Conservation (phyloP, 2,797 vertebrate species). For the Megaceryle alcyon region DNA sequence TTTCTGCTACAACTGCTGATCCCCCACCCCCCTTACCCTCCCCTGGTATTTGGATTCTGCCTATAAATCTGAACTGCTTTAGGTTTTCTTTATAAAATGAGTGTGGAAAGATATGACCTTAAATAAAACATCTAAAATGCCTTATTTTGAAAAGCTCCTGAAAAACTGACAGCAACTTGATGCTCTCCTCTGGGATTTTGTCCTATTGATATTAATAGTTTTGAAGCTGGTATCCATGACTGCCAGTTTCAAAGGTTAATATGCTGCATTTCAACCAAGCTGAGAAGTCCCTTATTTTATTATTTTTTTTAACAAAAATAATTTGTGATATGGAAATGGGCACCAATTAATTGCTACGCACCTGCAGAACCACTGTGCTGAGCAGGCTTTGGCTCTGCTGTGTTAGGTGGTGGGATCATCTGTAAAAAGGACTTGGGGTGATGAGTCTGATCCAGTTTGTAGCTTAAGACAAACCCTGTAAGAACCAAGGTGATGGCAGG, state of each 20-base stretch:
- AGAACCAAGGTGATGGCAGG: not conserved
- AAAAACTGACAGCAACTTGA: not conserved
- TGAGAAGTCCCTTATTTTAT: not conserved
- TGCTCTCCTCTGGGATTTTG: constrained; percentile 12
- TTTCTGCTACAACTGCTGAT: not conserved
- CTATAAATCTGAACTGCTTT: not conserved
- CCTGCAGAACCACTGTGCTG: constrained; percentile 34
- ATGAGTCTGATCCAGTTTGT: not conserved
- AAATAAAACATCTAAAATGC: not conserved
- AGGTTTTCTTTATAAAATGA: not conserved
- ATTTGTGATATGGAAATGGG: constrained; percentile 22
- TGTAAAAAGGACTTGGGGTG: not conserved
- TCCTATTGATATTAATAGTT: constrained; percentile 34
- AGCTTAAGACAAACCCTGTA: not conserved
- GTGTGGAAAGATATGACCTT: not conserved
- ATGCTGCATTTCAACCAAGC: not conserved
- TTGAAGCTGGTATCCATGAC: constrained; percentile 56
- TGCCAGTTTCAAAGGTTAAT: constrained; percentile 47
- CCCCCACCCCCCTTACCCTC: fast-evolving
- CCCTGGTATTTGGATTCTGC: not conserved
- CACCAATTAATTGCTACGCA: constrained; percentile 9
- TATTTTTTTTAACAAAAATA: not conserved
- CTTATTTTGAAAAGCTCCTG: not conserved
- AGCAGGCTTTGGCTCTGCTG: not conserved
- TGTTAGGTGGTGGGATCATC: not conserved